Evolutionary conservation across 1,140 invertebrate species (phyloP).

Genomic region (Eupristina koningsbergeri): DNA sequence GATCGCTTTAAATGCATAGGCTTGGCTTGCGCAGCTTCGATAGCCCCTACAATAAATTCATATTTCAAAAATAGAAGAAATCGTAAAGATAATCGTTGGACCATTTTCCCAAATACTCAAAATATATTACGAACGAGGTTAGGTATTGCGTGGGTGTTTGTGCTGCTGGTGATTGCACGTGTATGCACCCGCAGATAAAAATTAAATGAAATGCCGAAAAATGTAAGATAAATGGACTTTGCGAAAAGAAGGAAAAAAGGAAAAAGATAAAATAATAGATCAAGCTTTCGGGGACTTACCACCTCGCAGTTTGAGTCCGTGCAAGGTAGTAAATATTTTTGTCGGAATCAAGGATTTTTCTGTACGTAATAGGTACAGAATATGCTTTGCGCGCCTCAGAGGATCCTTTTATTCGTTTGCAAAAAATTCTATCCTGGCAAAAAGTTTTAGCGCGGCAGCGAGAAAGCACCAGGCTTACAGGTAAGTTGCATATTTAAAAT

Average conservation of each 20-base stretch:
- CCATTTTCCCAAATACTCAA: neutral
- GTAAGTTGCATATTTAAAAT: constrained; percentile 16
- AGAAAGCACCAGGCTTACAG: neutral
- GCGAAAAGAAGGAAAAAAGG: neutral
- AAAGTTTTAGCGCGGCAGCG: neutral
- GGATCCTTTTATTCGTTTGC: constrained; percentile 5
- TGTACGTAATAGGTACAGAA: neutral
- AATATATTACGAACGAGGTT: neutral
- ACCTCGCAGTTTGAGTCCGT: neutral
- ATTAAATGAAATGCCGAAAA: neutral
- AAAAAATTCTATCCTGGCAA: constrained; percentile 6
- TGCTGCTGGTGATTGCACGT: neutral
- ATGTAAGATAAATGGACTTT: neutral
- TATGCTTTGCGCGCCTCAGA: neutral
- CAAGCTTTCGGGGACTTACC: neutral
- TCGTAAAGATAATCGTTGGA: neutral
- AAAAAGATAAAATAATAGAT: neutral
- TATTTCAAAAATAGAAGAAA: neutral
- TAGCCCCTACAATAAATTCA: no score
- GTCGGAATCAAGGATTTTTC: constrained; percentile 4
- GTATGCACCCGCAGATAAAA: neutral
- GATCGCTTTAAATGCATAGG: no score
- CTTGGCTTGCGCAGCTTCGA: no score
- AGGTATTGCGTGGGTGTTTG: neutral
- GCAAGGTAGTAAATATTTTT: neutral